A percentile compares a stretch with the other conserved stretches of the same genome.
These are phyloP conservation scores for Centruroides sculpturatus DNA, from an alignment of 1,140 invertebrate genomes.

Conservation along the genomic window DNA sequence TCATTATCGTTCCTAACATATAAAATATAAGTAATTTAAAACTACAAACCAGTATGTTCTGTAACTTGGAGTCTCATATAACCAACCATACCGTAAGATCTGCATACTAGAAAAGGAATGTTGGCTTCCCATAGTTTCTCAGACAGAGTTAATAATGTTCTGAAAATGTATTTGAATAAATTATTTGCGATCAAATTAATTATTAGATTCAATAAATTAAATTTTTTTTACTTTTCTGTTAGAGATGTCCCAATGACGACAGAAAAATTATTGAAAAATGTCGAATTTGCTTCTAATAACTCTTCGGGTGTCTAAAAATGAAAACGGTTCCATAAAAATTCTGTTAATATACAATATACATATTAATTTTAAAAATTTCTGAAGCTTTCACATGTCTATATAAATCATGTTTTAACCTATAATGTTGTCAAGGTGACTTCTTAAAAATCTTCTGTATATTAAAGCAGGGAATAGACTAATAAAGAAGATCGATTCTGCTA, in stretches of 20 bases:
- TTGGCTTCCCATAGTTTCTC: slow-evolving; percentile 68
- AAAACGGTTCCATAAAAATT: too few relatives aligned
- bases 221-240: slow-evolving; percentile 52
- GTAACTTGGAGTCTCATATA: slow-evolving; percentile 76
- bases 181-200: background rate
- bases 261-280: slow-evolving; percentile 75
- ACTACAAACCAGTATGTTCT: slow-evolving; percentile 53
- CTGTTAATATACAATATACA: too few relatives aligned
- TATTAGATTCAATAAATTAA: background rate
- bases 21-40: slow-evolving; percentile 3
- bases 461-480: too few relatives aligned
- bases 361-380: too few relatives aligned
- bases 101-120: slow-evolving; percentile 72
- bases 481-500: too few relatives aligned
- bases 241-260: slow-evolving; percentile 75
- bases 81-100: slow-evolving; percentile 81
- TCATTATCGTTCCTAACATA: background rate
- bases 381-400: too few relatives aligned
- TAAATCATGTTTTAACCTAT: too few relatives aligned
- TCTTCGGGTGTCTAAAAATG: slow-evolving; percentile 47
- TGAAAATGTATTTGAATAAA: slow-evolving; percentile 26
- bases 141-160: slow-evolving; percentile 53
- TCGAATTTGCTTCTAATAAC: slow-evolving; percentile 66
- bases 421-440: too few relatives aligned
- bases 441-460: too few relatives aligned